phyloP scores from a whole-genome alignment of 2,888 invertebrate genomes.

The Eurytoma californica region DNA sequence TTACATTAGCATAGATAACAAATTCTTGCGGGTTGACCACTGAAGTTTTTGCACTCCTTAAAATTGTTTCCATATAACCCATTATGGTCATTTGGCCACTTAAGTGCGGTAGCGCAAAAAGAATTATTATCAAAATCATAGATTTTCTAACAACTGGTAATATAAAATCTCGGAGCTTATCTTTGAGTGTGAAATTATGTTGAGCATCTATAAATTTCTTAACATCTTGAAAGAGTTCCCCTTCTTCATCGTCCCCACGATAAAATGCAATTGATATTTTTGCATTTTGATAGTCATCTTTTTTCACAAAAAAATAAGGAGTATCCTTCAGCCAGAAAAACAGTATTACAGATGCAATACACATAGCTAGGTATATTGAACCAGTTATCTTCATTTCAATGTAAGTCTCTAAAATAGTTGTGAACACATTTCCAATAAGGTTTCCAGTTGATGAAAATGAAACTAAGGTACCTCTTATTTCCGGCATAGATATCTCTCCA shows the following conservation, averaged over 20 bases:
- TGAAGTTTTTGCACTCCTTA: slow-evolving; percentile 59
- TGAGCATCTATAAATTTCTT: slow-evolving; percentile 36
- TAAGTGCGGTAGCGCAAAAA: slow-evolving; percentile 63
- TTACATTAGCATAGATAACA: slow-evolving; percentile 59
- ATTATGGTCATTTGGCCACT: slow-evolving; percentile 62
- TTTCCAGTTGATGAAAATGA: slow-evolving; percentile 63
- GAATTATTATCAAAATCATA: slow-evolving; percentile 57
- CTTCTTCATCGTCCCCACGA: slow-evolving; percentile 37
- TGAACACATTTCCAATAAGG: slow-evolving; percentile 65
- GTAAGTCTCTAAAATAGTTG: slow-evolving; percentile 63
- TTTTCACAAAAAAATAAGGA: slow-evolving; percentile 21
- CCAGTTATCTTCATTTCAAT: slow-evolving; percentile 58
- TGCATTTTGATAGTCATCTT: background rate
- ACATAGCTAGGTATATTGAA: slow-evolving; percentile 60
- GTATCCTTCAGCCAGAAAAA: slow-evolving; percentile 62
- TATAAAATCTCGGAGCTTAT: slow-evolving; percentile 39
- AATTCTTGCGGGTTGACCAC: slow-evolving; percentile 60
- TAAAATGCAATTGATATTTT: slow-evolving; percentile 27
- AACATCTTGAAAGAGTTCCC: slow-evolving; percentile 57
- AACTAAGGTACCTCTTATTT: slow-evolving; percentile 67
- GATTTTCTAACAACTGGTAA: slow-evolving; percentile 44
- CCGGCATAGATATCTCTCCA: slow-evolving; percentile 64
- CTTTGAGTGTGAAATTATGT: slow-evolving; percentile 20
- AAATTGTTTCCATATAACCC: slow-evolving; percentile 64
- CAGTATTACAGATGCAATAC: slow-evolving; percentile 57